Base-by-base conservation (phyloP, 2,113 vertebrate genomes). In the Cynoglossus semilaevis region DNA sequence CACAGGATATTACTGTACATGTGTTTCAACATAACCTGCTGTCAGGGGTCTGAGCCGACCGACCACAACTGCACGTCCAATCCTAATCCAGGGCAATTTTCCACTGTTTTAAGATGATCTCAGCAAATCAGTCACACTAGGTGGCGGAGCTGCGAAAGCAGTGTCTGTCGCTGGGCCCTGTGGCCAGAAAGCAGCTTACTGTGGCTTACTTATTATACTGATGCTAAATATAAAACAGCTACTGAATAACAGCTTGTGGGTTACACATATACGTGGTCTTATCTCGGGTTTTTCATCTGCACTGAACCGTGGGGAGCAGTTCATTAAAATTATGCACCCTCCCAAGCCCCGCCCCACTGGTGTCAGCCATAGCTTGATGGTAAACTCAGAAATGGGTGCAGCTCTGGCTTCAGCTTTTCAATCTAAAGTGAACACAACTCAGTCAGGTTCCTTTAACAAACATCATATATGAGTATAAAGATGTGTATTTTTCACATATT, bases 1-100 rank as follows among this genome's bases (percentile, higher is more conserved):
- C 79, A 81, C 84, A 81, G 73, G 77, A 82, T 79, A 83, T 83
- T 82, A 71, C 79, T 83, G 81, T 85, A 82, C 79, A 79, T 77
- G 71, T 79, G 76, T 84, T 83, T 64, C 22, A 79, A 85, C 80
- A 72, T 74, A 80, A 79, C 73, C 68, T 68, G 41, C 70, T 73
- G 56, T 79, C 81, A 76, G 17, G n/a, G 70, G 48, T 61, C 60
- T 41, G 13, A n/a, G 2, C 51, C 2, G 34, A 65, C 63, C 70
- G 54, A 64, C 51, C 53, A 13, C 68, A 78, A 61, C 48, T 22
- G 64, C 63, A 67, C 68, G 73, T 76, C 82, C 58, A 73, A 61
- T 73, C 53, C 40, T 75, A 59, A 80, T 81, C 59, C 44, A 1
- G 40, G 48, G 51, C 66, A 72, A 87, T 87, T 83, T 87, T 76